Conservation (phyloP, 2,113 vertebrate genomes). For the Thalassoma bifasciatum region DNA sequence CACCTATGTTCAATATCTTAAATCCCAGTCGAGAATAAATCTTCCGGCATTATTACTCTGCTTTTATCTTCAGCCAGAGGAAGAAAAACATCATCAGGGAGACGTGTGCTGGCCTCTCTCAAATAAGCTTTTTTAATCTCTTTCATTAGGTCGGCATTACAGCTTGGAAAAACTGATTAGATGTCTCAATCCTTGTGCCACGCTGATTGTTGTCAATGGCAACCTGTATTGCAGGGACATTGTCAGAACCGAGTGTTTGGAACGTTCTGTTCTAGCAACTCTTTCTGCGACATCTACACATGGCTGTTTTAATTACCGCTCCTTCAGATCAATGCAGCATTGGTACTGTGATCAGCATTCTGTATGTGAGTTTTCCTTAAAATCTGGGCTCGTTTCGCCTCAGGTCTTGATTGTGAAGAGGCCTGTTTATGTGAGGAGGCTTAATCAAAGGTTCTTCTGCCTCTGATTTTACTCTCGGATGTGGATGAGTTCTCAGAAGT, state of each 20-base stretch:
- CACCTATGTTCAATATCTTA: constrained; percentile 32
- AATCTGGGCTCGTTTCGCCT: constrained; percentile 3
- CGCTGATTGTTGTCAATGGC: constrained; percentile 70
- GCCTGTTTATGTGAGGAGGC: constrained; percentile 24
- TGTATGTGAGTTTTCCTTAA: constrained; percentile 34
- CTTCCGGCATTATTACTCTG: constrained; percentile 19
- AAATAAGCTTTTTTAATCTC: constrained; percentile 69
- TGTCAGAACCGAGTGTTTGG: constrained; percentile 21
- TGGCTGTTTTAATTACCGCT: constrained; percentile 66
- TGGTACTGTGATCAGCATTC: constrained; percentile 40
- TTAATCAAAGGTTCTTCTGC: constrained; percentile 49
- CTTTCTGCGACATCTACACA: constrained; percentile 22
- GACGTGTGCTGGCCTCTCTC: constrained; percentile 34
- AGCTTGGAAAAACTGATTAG: constrained; percentile 71
- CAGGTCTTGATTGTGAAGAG: constrained; percentile 56
- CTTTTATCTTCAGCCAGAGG: constrained; percentile 47
- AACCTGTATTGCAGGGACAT: constrained; percentile 64
- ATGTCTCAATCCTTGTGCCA: constrained; percentile 59
- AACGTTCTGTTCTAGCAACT: constrained; percentile 23
- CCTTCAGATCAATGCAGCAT: constrained; percentile 50
- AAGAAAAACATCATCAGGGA: constrained; percentile 49
- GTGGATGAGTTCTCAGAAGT: constrained; percentile 2
- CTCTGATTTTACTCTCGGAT: constrained; percentile 28
- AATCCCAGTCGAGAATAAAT: constrained; percentile 26
- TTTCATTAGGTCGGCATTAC: constrained; percentile 74